Conservation (phyloP, 2,888 invertebrate genomes). For the Meiosimyza platycephala region DNA sequence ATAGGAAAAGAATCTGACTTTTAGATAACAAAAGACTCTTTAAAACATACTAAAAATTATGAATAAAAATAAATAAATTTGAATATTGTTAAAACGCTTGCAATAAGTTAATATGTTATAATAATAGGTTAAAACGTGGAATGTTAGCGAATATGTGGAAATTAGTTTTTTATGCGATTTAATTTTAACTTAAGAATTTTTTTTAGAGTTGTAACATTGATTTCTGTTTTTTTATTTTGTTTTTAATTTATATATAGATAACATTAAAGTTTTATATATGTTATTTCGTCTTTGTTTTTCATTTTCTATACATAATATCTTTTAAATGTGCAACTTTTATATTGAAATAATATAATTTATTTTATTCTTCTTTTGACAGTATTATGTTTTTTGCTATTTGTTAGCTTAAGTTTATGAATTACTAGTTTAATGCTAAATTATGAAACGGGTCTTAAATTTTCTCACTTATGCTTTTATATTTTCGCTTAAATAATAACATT, state of each 20-base stretch:
- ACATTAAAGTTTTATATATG: too few species aligned
- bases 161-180: too few species aligned
- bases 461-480: slow-evolving; percentile 43
- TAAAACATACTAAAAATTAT: too few species aligned
- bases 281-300: neutral
- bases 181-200: too few species aligned
- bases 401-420: slow-evolving; percentile 27
- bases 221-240: neutral
- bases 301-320: slow-evolving; percentile 31
- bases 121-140: too few species aligned
- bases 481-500: slow-evolving; percentile 47
- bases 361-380: slow-evolving; percentile 19
- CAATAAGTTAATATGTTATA: too few species aligned
- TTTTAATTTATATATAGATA: neutral
- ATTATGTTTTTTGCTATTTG: slow-evolving; percentile 34
- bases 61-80: too few species aligned
- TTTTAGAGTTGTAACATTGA: neutral
- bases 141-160: too few species aligned
- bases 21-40: too few species aligned
- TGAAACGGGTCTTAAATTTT: slow-evolving; percentile 22
- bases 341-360: slow-evolving; percentile 23
- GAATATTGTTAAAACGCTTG: too few species aligned
- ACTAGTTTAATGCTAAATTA: slow-evolving; percentile 16
- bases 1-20: too few species aligned
- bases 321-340: slow-evolving; percentile 33